phyloP scores from a whole-genome alignment of 2,888 invertebrate species.

The Aporophyla nigra region DNA sequence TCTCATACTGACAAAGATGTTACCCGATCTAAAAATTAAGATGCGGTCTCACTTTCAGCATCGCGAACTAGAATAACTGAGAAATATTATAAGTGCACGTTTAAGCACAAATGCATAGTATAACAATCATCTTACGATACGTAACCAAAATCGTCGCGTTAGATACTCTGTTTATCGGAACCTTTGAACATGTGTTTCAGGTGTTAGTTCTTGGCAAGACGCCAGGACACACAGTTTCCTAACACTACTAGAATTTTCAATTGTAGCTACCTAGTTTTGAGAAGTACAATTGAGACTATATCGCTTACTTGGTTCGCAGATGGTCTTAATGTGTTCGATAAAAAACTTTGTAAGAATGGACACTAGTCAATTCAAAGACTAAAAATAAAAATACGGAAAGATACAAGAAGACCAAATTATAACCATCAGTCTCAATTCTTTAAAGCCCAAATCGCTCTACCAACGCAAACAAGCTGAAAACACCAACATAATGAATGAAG shows the following conservation, averaged over 20 bases:
- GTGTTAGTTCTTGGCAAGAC: conserved; percentile 36
- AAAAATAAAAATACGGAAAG: too few relatives aligned
- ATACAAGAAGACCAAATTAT: too few relatives aligned
- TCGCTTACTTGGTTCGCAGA: conserved; percentile 22
- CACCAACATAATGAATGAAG: conserved; percentile 1
- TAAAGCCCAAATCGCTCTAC: background rate
- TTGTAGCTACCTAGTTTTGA: conserved; percentile 26
- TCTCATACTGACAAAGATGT: background rate
- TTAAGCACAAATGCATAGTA: background rate
- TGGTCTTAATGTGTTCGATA: background rate
- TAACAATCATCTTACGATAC: conserved; percentile 25
- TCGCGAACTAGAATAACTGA: background rate
- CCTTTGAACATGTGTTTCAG: conserved; percentile 44
- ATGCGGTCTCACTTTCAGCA: background rate
- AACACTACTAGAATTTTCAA: conserved; percentile 47
- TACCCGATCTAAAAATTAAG: background rate
- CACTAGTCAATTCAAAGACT: background rate
- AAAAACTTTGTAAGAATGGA: background rate
- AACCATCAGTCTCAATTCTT: background rate
- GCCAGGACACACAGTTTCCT: conserved; percentile 37
- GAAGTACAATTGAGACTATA: conserved; percentile 10
- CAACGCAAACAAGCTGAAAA: conserved; percentile 1
- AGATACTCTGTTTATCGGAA: conserved; percentile 19
- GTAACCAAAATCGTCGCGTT: conserved; percentile 14
- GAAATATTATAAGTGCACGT: background rate